Evolutionary conservation across 2,888 invertebrate genomes (phyloP).

Genomic region (Eristalis arbustorum): DNA sequence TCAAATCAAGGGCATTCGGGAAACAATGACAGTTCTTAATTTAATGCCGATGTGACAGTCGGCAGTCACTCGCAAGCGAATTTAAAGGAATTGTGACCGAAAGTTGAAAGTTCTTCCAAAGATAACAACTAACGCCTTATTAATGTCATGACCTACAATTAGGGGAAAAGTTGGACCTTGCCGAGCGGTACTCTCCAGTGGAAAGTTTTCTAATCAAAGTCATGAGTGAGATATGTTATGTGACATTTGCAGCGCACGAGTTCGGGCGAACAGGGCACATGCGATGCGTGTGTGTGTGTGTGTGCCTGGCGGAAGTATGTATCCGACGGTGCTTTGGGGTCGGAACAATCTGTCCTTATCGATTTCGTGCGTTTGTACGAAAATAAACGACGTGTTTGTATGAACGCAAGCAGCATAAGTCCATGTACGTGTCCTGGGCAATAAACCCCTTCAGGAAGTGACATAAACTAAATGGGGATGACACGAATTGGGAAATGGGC

Average conservation of each 20-base stretch:
- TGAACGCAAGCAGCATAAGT: background rate
- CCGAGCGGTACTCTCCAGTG: constrained; percentile 8
- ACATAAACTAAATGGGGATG: too few species aligned
- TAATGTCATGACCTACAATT: constrained; percentile 59
- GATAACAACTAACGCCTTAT: constrained; percentile 42
- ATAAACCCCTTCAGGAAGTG: too few species aligned
- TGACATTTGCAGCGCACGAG: constrained; percentile 28
- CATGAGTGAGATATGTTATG: constrained; percentile 41
- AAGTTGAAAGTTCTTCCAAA: constrained; percentile 21
- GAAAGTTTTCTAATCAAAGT: constrained; percentile 64
- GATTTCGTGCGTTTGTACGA: background rate
- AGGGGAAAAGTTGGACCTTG: constrained; percentile 47
- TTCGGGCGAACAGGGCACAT: background rate
- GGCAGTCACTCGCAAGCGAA: background rate
- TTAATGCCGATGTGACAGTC: background rate
- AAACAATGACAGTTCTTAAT: background rate
- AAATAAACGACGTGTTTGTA: background rate
- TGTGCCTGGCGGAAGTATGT: too few species aligned
- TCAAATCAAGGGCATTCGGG: background rate
- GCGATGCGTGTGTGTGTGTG: background rate
- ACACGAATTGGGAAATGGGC: too few species aligned
- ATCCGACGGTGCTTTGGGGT: background rate
- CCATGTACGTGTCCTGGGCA: too few species aligned
- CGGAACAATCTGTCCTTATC: background rate
- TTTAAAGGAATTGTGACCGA: constrained; percentile 24